These are phyloP conservation scores for Eupithecia exiguata DNA, from an alignment of 2,888 invertebrate species.

Conservation along the genomic window DNA sequence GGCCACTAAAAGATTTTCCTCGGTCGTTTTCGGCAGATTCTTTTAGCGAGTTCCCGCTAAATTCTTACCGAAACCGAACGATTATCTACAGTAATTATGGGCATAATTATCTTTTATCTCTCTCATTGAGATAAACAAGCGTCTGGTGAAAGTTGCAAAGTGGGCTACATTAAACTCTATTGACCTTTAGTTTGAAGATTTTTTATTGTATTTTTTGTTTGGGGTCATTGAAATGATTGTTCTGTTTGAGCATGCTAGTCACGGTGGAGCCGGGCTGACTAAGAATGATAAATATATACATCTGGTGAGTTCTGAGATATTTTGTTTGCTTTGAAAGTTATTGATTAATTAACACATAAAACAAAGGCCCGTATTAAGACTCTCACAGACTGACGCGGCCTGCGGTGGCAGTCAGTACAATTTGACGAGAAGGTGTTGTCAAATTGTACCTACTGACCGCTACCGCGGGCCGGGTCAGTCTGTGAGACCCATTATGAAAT, in stretches of 20 bases:
- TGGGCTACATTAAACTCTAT: constrained; percentile 61
- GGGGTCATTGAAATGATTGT: constrained; percentile 35
- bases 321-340: not conserved
- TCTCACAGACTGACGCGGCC: no score
- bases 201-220: constrained; percentile 40
- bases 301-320: not conserved
- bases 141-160: constrained; percentile 68
- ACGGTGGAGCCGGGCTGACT: constrained; percentile 16
- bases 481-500: no score
- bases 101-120: constrained; percentile 52
- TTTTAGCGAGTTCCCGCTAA: constrained; percentile 42
- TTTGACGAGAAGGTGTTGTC: no score
- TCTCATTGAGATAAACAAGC: constrained; percentile 45
- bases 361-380: not conserved
- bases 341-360: not conserved
- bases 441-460: no score
- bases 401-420: no score
- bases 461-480: no score
- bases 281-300: constrained; percentile 6
- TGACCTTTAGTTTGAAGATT: constrained; percentile 63
- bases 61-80: constrained; percentile 28
- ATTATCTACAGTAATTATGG: constrained; percentile 47
- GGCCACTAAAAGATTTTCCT: not conserved
- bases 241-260: constrained; percentile 16
- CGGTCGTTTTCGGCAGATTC: not conserved